These are phyloP conservation scores for Corythaeola cristata DNA, from an alignment of 2,113 vertebrate genomes.

Conservation along the genomic window DNA sequence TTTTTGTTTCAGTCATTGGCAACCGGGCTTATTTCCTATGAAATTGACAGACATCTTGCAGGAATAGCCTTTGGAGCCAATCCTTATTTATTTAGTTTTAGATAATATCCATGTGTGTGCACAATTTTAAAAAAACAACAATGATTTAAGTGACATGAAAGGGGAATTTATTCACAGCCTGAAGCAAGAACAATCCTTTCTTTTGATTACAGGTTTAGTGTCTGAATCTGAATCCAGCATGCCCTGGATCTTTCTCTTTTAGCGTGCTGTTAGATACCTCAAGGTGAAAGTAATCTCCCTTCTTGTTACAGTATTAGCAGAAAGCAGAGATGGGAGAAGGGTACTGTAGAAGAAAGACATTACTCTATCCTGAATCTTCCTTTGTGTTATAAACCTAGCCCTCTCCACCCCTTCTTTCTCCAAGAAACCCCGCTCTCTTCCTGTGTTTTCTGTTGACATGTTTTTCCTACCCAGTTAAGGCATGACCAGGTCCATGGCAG, in stretches of 20 bases:
- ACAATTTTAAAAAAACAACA: neutral
- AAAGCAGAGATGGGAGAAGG: neutral
- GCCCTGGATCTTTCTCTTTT: neutral
- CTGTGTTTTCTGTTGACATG: neutral
- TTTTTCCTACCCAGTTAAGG: neutral
- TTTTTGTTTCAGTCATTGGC: neutral
- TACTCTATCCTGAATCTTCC: neutral
- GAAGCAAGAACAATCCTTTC: neutral
- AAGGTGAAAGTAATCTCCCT: neutral
- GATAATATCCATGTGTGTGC: neutral
- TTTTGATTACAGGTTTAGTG: neutral
- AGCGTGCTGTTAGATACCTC: neutral
- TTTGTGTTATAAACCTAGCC: neutral
- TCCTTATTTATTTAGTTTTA: neutral
- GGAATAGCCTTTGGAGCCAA: neutral
- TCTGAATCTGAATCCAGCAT: neutral
- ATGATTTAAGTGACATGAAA: neutral
- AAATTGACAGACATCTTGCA: neutral
- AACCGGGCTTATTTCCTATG: neutral
- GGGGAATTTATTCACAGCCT: conserved; percentile 23
- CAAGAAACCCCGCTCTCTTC: neutral
- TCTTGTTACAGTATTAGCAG: neutral
- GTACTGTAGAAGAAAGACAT: neutral
- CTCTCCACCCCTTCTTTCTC: neutral
- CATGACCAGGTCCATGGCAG: neutral